Conservation (phyloP, 2,113 vertebrate species). For the Pachycephala philippinensis region DNA sequence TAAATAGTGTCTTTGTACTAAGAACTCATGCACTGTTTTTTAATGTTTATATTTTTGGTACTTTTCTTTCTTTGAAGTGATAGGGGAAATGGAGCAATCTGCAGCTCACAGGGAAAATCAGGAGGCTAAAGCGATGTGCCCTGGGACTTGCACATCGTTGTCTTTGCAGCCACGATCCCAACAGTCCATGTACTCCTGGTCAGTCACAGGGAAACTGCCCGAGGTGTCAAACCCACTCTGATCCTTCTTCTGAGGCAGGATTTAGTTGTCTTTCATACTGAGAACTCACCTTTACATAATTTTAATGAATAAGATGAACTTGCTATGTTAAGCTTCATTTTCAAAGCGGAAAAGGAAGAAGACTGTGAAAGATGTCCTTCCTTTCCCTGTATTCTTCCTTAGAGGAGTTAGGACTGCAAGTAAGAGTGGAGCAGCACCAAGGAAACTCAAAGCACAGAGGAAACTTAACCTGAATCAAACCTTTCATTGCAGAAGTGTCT, state of each 20-base stretch:
- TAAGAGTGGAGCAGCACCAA: not conserved
- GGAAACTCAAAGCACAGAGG: not conserved
- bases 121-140: fast-evolving
- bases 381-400: not conserved
- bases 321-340: not conserved
- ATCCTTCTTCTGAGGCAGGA: not conserved
- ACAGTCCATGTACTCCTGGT: not conserved
- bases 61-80: not conserved
- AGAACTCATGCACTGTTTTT: not conserved
- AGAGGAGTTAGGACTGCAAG: not conserved
- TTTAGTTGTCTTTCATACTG: not conserved
- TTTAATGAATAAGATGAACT: not conserved
- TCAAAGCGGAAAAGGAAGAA: not conserved
- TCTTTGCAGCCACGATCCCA: not conserved
- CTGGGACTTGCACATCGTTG: not conserved
- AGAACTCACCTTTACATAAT: not conserved
- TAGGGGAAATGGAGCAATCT: not conserved
- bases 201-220: fast-evolving
- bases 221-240: not conserved
- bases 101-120: not conserved
- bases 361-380: not conserved
- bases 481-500: not conserved
- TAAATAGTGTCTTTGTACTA: not conserved
- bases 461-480: not conserved
- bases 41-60: not conserved